Base-by-base conservation (phyloP, 2,797 vertebrate genomes). In the Eutrigla gurnardus region DNA sequence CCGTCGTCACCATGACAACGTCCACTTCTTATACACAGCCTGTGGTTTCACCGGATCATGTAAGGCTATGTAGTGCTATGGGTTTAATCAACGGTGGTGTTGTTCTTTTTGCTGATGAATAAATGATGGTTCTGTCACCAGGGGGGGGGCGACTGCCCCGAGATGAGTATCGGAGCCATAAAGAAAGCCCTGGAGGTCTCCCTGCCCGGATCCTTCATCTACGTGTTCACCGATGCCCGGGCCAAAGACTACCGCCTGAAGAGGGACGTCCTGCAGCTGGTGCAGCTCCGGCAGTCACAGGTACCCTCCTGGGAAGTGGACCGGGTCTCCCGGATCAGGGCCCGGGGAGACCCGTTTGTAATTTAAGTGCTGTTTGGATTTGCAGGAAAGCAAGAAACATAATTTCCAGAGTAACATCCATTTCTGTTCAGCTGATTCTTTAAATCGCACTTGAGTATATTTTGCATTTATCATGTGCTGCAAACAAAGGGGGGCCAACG, bases 111-210 rank as follows among this genome's bases (percentile, higher is more conserved):
- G 7, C 33, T 0, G 11, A 11, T 65, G 25, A 25, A 25, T 25
- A 25, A 25, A 25, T 25, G 25, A 25, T 68, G 14, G 50, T 64
- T 77, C 32, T 78, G 25, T 75, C 49, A 43, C 58, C 85, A 99
- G 98, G 97, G 98, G 0, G 98, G 98, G 0, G 97, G 98, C 0
- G 98, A 99, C 89, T 99, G 98, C 81, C 97, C 98, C 0, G 97
- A 99, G 93, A 99, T 99, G 98, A 98, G 97, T 0, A 90, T 99
- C 42, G 96, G 96, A 4, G 98, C 98, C 85, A 97, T 99, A 85
- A 96, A 95, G 86, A 94, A 91, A 52, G 98, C 98, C 0, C 89
- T 98, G 87, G 97, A 99, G 80, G 92, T 97, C 43, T 96, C 97
- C 0, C 91, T 96, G 58, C 97, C 97, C 0, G 94, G 96, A 50